Evolutionary conservation across 2,113 vertebrate species (phyloP).

Genomic region (Scortum barcoo): DNA sequence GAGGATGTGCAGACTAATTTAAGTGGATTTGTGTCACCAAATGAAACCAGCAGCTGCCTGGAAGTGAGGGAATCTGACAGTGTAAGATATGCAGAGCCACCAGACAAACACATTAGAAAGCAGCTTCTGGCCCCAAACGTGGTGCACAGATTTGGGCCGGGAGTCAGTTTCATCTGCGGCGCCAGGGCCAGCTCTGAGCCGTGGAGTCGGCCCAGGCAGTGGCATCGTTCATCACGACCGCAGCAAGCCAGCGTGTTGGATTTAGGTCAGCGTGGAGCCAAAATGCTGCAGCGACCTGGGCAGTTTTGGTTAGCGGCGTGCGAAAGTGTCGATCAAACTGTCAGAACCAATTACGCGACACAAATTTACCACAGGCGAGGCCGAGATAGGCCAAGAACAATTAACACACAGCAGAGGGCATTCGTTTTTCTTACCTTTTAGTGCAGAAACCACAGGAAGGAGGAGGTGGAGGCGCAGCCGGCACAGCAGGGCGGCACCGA

Average conservation of each 20-base stretch:
- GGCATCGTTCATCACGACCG: neutral
- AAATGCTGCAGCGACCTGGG: too few relatives aligned
- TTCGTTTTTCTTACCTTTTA: conserved; percentile 66
- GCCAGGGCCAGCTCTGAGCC: neutral
- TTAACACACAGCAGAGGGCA: neutral
- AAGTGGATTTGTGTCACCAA: neutral
- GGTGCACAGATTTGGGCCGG: neutral
- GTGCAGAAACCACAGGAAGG: neutral
- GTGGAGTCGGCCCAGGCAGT: neutral
- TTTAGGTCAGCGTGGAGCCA: neutral
- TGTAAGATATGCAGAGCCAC: neutral
- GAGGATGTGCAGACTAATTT: neutral
- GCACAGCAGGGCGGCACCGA: conserved; percentile 19
- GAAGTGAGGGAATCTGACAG: neutral
- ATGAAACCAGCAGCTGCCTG: neutral
- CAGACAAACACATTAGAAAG: neutral
- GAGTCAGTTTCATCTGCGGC: neutral
- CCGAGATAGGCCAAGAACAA: neutral
- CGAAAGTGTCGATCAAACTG: neutral
- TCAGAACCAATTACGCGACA: neutral
- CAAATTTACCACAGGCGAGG: neutral
- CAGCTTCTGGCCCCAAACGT: neutral
- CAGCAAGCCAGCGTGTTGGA: neutral
- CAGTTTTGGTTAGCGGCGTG: neutral
- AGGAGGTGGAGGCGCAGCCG: neutral